Base-by-base conservation (phyloP, 2,797 vertebrate genomes). In the Helicolenus hilgendorfi region DNA sequence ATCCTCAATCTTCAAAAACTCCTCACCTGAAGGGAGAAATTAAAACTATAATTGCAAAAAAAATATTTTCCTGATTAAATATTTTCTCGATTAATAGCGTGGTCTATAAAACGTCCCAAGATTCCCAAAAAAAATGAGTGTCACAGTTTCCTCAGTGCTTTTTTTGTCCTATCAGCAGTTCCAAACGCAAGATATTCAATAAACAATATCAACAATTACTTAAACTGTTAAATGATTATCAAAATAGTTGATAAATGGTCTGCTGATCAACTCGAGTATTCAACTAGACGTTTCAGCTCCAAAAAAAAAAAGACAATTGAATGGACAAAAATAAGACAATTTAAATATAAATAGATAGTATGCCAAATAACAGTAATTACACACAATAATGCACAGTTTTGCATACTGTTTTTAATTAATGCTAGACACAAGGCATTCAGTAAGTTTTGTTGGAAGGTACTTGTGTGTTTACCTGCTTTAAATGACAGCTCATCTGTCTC, bases 401-500 rank as follows among this genome's bases (percentile, higher is more conserved):
- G 8, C 7, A 35, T 3, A 10, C 4, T 33, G 53, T 22, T 29
- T 49, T 5, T 74, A 3, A 36, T 59, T 2, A 35, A 62, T 38
- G 3, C 18, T 27, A 2, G 8, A 14, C 29, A 27, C 35, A 60
- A 27, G 65, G 38, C 13, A 53, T 1, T n/a, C 6, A 22, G n/a
- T 20, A 15, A 2, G 38, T 56, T 13, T 6, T 5, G 22, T 14
- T 13, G 1, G 58, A n/a, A 4, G 8, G 35, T 18, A 1, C 0
- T 4, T 29, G 45, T 38, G 29, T 36, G 10, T 72, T 91, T 89
- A 98, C 97, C 97, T 95, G 97, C 96, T 96, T 97, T 97, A 89
- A 98, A 98, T 33, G 97, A 97, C 24, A 98, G 95, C 87, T 98
- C 97, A 31, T 98, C 97, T 0, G 96, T 97, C 86, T 98, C 97